Evolutionary conservation across 2,113 vertebrate genomes (phyloP).

Genomic region (Poeciliopsis occidentalis): DNA sequence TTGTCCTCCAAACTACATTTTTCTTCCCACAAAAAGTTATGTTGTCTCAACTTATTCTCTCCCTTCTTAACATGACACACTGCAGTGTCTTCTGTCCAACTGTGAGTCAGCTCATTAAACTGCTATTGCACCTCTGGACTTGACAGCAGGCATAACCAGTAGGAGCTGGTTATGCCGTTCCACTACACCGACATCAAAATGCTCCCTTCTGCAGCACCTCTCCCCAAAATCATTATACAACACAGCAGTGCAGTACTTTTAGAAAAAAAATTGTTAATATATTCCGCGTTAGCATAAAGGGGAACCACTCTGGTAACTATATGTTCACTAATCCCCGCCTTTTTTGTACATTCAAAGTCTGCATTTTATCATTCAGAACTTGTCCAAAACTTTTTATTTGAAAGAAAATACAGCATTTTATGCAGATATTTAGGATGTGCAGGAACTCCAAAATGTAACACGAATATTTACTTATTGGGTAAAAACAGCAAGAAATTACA

Average conservation of each 20-base stretch:
- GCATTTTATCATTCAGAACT: background rate
- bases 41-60: slow-evolving; percentile 1
- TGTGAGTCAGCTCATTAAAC: slow-evolving; percentile 9
- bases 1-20: background rate
- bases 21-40: background rate
- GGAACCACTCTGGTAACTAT: slow-evolving; percentile 9
- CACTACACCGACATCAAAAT: slow-evolving; percentile 13
- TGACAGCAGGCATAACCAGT: background rate
- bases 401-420: too few relatives aligned
- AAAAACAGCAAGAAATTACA: background rate
- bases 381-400: background rate
- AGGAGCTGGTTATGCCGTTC: slow-evolving; percentile 19
- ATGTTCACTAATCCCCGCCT: slow-evolving; percentile 1
- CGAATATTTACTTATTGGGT: background rate
- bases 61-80: background rate
- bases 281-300: slow-evolving; percentile 15
- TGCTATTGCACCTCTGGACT: slow-evolving; percentile 15
- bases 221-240: slow-evolving; percentile 28
- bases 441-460: background rate
- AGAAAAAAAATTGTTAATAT: background rate
- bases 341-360: background rate
- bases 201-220: slow-evolving; percentile 7
- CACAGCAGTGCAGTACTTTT: slow-evolving; percentile 19
- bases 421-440: too few relatives aligned
- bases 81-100: slow-evolving; percentile 4